Base-by-base conservation (phyloP, 2,113 vertebrate genomes). In the Petromus typicus region DNA sequence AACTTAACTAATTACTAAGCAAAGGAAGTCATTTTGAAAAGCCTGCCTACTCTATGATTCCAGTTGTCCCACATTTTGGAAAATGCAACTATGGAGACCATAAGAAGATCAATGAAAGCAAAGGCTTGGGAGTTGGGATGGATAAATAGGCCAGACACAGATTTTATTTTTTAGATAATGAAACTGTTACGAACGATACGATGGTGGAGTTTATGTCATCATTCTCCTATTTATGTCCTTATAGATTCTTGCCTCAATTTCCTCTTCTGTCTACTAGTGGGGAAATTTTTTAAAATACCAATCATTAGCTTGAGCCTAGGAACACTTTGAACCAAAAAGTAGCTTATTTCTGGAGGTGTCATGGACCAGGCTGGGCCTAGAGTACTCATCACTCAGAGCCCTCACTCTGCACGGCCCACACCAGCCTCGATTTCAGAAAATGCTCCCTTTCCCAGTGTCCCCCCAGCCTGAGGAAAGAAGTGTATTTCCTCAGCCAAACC, bases 401-500 rank as follows among this genome's bases (percentile, higher is more conserved):
- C 12, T 76, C 56, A 61, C 34, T 64, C 80, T 51, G 27, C 2
- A 56, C 76, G 69, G 69, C 5, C 14, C 67, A 43, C 20, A 23
- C 45, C 57, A 66, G 18, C 45, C n/a, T 66, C 0, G 54, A 76
- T 30, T 86, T 69, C 34, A 86, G 22, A 14, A 51, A 86, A 69
- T 69, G 34, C 37, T 86, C 69, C 30, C 48, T 54, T 37, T 92
- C 87, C 89, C 30, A 30, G 85, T 59, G 91, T 96, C 93, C 90
- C 18, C 75, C 81, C 63, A 75, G 94, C 95, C 93, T 66, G 69
- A 67, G 37, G 61, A 92, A 93, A 69, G 67, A 37, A n/a, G 91
- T 64, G n/a, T 61, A 86, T 63, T 97, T 95, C 89, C 84, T 91
- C 78, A 96, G 75, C 97, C 96, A 98, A 97, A 98, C 45, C 94